These are phyloP conservation scores for Piaya cayana DNA, from an alignment of 2,113 vertebrate genomes.

Conservation along the genomic window DNA sequence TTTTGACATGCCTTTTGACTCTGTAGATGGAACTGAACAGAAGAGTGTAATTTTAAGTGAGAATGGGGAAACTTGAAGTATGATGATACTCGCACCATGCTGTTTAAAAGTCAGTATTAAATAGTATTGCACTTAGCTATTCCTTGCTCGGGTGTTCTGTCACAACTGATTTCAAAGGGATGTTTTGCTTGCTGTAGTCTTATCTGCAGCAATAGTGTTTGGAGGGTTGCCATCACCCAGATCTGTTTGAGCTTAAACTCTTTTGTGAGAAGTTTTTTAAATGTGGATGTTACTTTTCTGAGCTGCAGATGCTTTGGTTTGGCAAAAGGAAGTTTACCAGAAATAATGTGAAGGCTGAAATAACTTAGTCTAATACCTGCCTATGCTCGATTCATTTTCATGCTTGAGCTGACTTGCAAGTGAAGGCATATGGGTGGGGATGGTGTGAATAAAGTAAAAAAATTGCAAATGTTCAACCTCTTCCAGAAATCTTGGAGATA, in stretches of 20 bases:
- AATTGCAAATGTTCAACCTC: background rate
- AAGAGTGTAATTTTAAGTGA: background rate
- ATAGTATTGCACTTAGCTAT: background rate
- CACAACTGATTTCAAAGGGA: background rate
- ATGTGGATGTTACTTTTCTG: background rate
- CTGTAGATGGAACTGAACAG: background rate
- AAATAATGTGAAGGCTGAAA: background rate
- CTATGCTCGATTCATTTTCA: background rate
- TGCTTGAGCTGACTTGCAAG: conserved; percentile 24
- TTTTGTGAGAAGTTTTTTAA: background rate
- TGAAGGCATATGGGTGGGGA: conserved; percentile 1
- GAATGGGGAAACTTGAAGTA: background rate
- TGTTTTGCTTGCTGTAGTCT: background rate
- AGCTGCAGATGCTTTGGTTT: conserved; percentile 15
- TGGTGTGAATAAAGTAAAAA: background rate
- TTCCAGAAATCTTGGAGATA: background rate
- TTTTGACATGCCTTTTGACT: background rate
- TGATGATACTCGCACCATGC: background rate
- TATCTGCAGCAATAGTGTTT: background rate
- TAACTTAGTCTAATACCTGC: conserved; percentile 1
- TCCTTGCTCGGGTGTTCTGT: background rate
- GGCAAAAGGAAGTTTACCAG: background rate
- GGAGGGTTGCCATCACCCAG: background rate
- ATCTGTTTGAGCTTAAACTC: background rate
- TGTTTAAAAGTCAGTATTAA: background rate